Conservation (phyloP, 2,888 invertebrate genomes). For the Paralinhomoeus sp. region DNA sequence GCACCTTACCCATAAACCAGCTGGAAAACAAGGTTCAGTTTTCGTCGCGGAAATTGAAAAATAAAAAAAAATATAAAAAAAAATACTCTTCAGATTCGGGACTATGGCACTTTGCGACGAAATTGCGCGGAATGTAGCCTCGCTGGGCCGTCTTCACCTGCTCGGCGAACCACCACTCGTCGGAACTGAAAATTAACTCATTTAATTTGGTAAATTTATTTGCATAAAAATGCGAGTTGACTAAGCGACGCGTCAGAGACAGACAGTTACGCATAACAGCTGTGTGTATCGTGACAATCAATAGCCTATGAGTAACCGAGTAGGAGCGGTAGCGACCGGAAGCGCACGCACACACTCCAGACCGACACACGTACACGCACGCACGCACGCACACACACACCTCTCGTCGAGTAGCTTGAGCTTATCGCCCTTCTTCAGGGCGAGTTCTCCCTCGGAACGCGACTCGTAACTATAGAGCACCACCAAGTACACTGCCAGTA, state of each 20-base stretch:
- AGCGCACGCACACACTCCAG: no score
- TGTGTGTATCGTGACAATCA: no score
- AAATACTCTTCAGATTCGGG: conserved; percentile 92
- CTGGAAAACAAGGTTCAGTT: conserved; percentile 32
- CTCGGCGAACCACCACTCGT: conserved; percentile 87
- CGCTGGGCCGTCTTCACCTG: conserved; percentile 60
- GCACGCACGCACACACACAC: no score
- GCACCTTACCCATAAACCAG: conserved; percentile 94
- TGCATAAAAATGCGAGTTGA: no score
- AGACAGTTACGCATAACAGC: no score
- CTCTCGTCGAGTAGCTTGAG: conserved; percentile 79
- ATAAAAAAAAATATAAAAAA: no score
- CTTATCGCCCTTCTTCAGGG: conserved; percentile 77
- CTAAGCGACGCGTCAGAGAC: no score
- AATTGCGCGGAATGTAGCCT: conserved; percentile 91
- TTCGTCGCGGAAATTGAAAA: conserved; percentile 27
- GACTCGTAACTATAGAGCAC: conserved; percentile 87
- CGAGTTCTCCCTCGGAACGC: conserved; percentile 76
- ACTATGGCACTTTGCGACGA: conserved; percentile 80
- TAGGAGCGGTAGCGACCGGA: no score
- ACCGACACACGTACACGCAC: no score
- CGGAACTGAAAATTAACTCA: conserved; percentile 50
- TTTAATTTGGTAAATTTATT: no score
- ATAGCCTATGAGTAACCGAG: no score
- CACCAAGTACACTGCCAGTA: no score